These are phyloP conservation scores for Xenopus laevis DNA, from an alignment of 2,113 vertebrate species.

Conservation along the genomic window DNA sequence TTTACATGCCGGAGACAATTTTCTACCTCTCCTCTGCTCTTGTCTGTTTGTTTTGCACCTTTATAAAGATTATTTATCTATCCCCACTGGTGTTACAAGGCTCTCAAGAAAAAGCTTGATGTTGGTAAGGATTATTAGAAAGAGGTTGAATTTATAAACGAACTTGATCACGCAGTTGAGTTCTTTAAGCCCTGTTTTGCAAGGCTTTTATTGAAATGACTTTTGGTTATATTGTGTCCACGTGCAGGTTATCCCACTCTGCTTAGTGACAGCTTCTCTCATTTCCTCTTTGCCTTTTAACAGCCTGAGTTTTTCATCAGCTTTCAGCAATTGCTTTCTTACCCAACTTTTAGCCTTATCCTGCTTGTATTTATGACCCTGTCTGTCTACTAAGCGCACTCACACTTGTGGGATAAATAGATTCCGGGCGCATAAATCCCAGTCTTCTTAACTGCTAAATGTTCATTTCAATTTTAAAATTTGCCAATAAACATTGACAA, in stretches of 20 bases:
- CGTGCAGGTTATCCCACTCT: slow-evolving; percentile 42
- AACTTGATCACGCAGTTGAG: neutral
- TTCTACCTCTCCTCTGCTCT: too few relatives aligned
- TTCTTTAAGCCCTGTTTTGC: slow-evolving; percentile 46
- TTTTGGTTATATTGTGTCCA: slow-evolving; percentile 38
- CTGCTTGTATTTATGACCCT: slow-evolving; percentile 31
- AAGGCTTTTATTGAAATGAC: slow-evolving; percentile 24
- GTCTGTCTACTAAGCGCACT: slow-evolving; percentile 26
- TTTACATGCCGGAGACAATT: too few relatives aligned
- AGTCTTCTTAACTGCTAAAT: neutral
- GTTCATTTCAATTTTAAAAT: neutral
- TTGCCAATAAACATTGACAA: neutral
- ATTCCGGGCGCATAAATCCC: neutral
- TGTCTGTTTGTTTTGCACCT: too few relatives aligned
- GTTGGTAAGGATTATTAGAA: too few relatives aligned
- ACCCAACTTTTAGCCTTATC: slow-evolving; percentile 20
- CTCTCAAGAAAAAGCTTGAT: too few relatives aligned
- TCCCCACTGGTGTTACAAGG: too few relatives aligned
- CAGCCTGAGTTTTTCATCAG: slow-evolving; percentile 40
- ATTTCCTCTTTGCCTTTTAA: slow-evolving; percentile 42
- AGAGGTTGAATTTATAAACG: too few relatives aligned
- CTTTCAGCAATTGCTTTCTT: slow-evolving; percentile 39
- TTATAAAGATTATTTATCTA: too few relatives aligned
- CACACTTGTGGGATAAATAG: slow-evolving; percentile 5
- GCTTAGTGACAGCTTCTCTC: slow-evolving; percentile 46